These are phyloP conservation scores for Cryptus viduatorius DNA, from an alignment of 2,888 invertebrate species.

Conservation along the genomic window DNA sequence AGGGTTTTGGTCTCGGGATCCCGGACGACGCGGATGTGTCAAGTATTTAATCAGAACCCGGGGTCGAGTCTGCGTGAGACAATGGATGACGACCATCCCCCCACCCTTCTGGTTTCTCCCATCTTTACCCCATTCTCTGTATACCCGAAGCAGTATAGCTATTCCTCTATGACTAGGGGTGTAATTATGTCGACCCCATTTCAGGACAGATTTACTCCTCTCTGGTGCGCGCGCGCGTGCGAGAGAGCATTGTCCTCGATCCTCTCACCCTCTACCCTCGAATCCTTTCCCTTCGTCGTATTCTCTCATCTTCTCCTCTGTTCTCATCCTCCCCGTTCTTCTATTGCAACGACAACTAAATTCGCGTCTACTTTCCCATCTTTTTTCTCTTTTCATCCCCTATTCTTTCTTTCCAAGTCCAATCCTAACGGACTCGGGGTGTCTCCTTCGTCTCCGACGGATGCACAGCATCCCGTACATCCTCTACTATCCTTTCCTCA, in stretches of 20 bases:
- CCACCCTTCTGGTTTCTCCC: slow-evolving; percentile 65
- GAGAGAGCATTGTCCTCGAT: slow-evolving; percentile 65
- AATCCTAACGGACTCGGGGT: slow-evolving; percentile 15
- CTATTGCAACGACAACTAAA: slow-evolving; percentile 57
- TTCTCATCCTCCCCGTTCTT: slow-evolving; percentile 9
- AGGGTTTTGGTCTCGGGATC: slow-evolving; percentile 11
- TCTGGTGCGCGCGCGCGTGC: slow-evolving; percentile 59
- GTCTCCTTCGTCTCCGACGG: background rate
- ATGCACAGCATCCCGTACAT: slow-evolving; percentile 7
- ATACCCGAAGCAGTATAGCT: slow-evolving; percentile 31
- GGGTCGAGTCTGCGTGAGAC: slow-evolving; percentile 81
- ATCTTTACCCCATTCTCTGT: slow-evolving; percentile 32
- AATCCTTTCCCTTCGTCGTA: slow-evolving; percentile 38
- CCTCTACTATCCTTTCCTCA: background rate
- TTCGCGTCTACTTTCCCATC: slow-evolving; percentile 45
- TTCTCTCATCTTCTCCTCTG: slow-evolving; percentile 27
- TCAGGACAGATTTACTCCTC: slow-evolving; percentile 78
- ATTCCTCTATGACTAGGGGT: slow-evolving; percentile 77
- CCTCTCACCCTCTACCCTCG: slow-evolving; percentile 39
- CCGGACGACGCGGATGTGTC: slow-evolving; percentile 80
- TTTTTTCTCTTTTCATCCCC: slow-evolving; percentile 37
- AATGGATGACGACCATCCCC: slow-evolving; percentile 78
- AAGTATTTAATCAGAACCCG: slow-evolving; percentile 84
- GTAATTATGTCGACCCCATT: slow-evolving; percentile 84
- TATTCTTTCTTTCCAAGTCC: slow-evolving; percentile 30